Percentiles rank a stretch among this genome's conserved stretches.
These are phyloP conservation scores for Gymnarchus niloticus DNA, from an alignment of 2,113 vertebrate species.

Conservation along the genomic window DNA sequence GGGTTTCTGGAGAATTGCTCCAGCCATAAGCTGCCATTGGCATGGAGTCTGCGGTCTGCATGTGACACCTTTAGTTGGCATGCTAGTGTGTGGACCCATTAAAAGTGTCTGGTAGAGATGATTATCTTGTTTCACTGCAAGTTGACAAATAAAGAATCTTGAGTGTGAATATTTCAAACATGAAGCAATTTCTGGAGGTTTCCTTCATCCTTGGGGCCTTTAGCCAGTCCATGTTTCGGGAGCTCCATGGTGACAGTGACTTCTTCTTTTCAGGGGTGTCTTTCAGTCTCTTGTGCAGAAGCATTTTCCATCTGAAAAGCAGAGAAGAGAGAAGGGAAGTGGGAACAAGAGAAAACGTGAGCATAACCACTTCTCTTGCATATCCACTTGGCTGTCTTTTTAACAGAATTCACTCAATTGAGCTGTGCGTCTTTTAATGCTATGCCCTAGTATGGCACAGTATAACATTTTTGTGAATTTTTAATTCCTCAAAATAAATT, in stretches of 20 bases:
- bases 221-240: not conserved
- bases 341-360: constrained; percentile 89
- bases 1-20: not conserved
- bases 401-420: not conserved
- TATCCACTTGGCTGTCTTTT: not conserved
- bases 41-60: not conserved
- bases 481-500: no score
- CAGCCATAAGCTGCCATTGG: not conserved
- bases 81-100: not conserved
- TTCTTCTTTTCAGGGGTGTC: constrained; percentile 76
- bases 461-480: not conserved
- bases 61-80: not conserved
- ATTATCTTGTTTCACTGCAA: no score
- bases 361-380: constrained; percentile 35
- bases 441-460: not conserved
- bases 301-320: constrained; percentile 93
- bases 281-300: constrained; percentile 93
- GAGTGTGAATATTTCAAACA: not conserved
- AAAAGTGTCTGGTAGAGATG: not conserved
- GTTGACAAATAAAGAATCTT: no score
- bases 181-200: not conserved
- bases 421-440: not conserved
- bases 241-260: not conserved
- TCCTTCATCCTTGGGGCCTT: not conserved
- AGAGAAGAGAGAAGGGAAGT: constrained; percentile 79